Evolutionary conservation across 2,113 vertebrate genomes (phyloP).

Genomic region (Brachionichthys hirsutus): DNA sequence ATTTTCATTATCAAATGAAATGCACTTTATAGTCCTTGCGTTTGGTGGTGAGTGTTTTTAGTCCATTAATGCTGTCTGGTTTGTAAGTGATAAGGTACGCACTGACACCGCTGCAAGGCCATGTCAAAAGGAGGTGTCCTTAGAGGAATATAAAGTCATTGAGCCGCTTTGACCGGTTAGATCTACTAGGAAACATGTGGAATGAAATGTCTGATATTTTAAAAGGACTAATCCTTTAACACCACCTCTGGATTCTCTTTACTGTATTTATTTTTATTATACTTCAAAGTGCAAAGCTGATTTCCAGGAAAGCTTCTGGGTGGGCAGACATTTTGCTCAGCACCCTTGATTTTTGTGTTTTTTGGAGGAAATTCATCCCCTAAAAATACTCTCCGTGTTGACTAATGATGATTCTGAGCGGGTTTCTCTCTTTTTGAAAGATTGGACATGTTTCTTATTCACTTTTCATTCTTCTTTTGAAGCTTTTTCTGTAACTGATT

Average conservation of each 20-base stretch:
- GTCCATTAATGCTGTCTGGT: constrained; percentile 23
- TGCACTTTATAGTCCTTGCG: background rate
- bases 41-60: constrained; percentile 13
- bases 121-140: constrained; percentile 22
- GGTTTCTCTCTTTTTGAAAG: constrained; percentile 27
- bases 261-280: background rate
- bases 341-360: constrained; percentile 26
- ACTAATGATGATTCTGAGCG: constrained; percentile 27
- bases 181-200: constrained; percentile 17
- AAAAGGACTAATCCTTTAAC: constrained; percentile 44
- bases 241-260: constrained; percentile 15
- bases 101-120: constrained; percentile 15
- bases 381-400: constrained; percentile 23
- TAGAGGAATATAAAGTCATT: constrained; percentile 23
- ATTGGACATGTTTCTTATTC: constrained; percentile 13
- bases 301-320: constrained; percentile 35
- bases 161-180: constrained; percentile 33
- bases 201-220: constrained; percentile 32
- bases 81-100: constrained; percentile 41
- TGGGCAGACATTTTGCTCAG: constrained; percentile 24
- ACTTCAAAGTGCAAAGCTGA: constrained; percentile 40
- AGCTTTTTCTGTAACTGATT: constrained; percentile 4
- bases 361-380: constrained; percentile 16
- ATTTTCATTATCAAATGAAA: constrained; percentile 12
- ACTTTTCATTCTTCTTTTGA: constrained; percentile 8